Evolutionary conservation across 2,888 invertebrate species (phyloP), one percentile per base, ranked within the genome.

Genomic region (Steinernema hermaphroditum): DNA sequence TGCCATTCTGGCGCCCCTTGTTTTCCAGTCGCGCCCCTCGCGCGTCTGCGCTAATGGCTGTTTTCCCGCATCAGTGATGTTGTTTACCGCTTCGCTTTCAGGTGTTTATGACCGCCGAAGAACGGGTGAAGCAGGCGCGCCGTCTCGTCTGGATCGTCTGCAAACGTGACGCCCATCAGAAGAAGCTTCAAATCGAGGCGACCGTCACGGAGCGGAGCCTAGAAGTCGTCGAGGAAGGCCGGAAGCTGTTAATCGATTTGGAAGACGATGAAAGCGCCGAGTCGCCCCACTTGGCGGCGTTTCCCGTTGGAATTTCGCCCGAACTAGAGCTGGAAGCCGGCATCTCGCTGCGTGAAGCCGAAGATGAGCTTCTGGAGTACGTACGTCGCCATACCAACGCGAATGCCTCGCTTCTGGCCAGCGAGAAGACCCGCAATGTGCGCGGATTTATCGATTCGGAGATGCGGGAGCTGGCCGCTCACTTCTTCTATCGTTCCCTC

Each of bases 401-500:
- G 54, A 54, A 27, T 12, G 27, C 27, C 27, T 54, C 27, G 22
- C 54, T 54, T 62, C 32, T 62, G 16, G 62, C 62, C 9, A 14
- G 32, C 16, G 62, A 62, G 32, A 62, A 27, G 62, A 62, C 62
- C 34, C 29, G 62, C 16, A 62, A 62, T 27, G 62, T 62, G 16
- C 62, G 62, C 14, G 34, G 32, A 14, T 62, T 62, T 27, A 4
- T 62, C 19, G 62, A 62, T 16, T 16, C 27, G 16, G 62, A 62
- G n/a, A 62, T 62, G 62, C 29, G 12, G 29, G 27, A 62, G 16
- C 62, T 62, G 4, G 62, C 62, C 62, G 62, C 62, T 9, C 62
- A 62, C n/a, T 62, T 32, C 62, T 62, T 62, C 62, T 29, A 62
- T 34, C 29, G 34, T 2, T 32, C 32, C 12, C 34, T 62, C 16